Base-by-base conservation (phyloP, 53 echinoderm and acorn worm genomes). In the Glandiceps talaboti region DNA sequence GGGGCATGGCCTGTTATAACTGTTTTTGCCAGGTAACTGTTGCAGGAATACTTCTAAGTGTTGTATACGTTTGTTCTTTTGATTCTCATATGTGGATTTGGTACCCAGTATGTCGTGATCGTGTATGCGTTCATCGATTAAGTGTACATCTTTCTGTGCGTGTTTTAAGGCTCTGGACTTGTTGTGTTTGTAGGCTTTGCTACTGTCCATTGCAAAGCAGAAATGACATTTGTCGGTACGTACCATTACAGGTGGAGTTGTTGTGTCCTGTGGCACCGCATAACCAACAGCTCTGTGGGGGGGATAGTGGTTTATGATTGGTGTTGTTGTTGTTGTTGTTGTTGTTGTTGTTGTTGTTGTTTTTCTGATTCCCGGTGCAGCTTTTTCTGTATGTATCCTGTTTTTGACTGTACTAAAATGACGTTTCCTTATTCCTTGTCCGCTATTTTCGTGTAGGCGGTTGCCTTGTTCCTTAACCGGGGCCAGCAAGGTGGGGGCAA, bases 1-100 rank as follows among this genome's bases (percentile, higher is more conserved):
- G 76, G 12, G 83, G 83, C 1, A 76, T 82, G 27, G 81, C 64
- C 20, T 45, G 64, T 45, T 6, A 12, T 45, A 45, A 45, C 6
- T 45, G 6, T 45, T 45, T 45, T 45, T 20, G 20, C 64, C 64
- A 6, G 64, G 64, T 6, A 45, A 20, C 64, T 45, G 64, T 20
- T 45, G 64, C 6, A 45, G 64, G 20, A 45, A 45, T 20, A 20
- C 6, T 20, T 45, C 64, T 6, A 45, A 45, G 64, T 45, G 64
- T 20, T 45, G 64, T 45, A 20, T 20, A 45, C 6, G 64, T 20
- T 6, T 20, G 64, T 45, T 20, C 20, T 45, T 45, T 20, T 45
- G 64, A 20, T 45, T 45, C 20, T 45, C 64, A 20, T 45, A 45
- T 45, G 64, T 45, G 6, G 64, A 45, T 45, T 45, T 45, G 6